Evolutionary conservation across 2,797 vertebrate genomes (phyloP).

Genomic region (Myiotriccus ornatus): DNA sequence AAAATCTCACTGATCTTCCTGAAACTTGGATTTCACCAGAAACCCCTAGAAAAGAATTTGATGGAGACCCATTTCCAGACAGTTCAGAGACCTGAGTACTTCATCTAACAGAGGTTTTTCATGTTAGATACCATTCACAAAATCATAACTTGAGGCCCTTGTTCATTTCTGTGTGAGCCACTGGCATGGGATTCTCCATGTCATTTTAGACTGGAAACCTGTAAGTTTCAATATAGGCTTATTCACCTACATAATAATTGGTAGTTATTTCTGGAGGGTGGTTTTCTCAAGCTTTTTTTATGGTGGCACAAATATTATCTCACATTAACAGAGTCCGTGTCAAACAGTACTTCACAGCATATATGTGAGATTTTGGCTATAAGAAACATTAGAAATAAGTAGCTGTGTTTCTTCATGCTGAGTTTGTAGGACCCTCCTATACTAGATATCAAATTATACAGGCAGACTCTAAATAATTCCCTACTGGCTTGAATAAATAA

Average conservation of each 20-base stretch:
- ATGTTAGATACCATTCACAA: neutral
- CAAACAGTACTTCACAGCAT: neutral
- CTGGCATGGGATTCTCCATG: rapidly evolving
- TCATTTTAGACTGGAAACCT: neutral
- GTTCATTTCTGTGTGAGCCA: neutral
- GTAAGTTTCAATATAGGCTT: neutral
- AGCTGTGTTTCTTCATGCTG: neutral
- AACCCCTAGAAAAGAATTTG: neutral
- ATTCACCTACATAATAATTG: neutral
- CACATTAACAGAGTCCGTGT: neutral
- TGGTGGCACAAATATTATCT: neutral
- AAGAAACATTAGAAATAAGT: neutral
- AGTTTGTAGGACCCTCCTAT: neutral
- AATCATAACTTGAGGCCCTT: neutral
- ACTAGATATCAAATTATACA: neutral
- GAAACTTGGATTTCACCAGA: neutral
- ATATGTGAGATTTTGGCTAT: neutral
- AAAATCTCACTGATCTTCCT: neutral
- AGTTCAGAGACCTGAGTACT: neutral
- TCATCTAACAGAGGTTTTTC: neutral
- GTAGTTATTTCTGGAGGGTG: rapidly evolving
- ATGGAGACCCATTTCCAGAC: neutral
- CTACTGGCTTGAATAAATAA: neutral
- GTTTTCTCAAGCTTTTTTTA: neutral
- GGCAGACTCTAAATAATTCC: neutral